Evolutionary conservation across 1,140 invertebrate species (phyloP).

Genomic region (Wasmannia auropunctata): DNA sequence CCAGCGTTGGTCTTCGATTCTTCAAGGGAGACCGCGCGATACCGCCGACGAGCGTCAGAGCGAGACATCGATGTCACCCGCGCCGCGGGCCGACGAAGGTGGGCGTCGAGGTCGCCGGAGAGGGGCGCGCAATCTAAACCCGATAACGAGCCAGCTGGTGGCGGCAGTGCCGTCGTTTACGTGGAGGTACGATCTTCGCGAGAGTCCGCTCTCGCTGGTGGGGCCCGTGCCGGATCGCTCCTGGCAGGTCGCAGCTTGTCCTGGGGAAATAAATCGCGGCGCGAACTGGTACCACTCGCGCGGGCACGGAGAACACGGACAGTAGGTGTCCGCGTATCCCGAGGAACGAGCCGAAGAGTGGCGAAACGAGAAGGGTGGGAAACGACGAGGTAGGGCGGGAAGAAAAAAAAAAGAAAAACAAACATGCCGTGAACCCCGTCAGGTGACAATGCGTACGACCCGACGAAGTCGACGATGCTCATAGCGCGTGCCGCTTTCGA

Average conservation of each 20-base stretch:
- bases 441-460: constrained; percentile 62
- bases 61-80: constrained; percentile 34
- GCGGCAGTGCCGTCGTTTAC: constrained; percentile 73
- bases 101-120: constrained; percentile 51
- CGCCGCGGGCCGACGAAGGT: background rate
- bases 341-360: background rate
- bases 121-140: constrained; percentile 73
- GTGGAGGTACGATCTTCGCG: constrained; percentile 62
- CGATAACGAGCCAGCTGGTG: constrained; percentile 75
- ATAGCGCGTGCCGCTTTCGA: constrained; percentile 49
- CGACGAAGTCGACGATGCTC: constrained; percentile 51
- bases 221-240: constrained; percentile 10
- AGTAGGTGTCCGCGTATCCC: background rate
- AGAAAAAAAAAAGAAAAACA: constrained; percentile 46
- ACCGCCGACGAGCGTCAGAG: background rate
- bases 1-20: constrained; percentile 41
- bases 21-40: constrained; percentile 17
- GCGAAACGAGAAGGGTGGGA: background rate
- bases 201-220: constrained; percentile 42
- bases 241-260: background rate
- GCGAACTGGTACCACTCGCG: background rate
- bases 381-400: background rate
- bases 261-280: background rate
- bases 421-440: constrained; percentile 68
- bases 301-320: background rate